Conservation (phyloP, 2,888 invertebrate genomes). For the Cyaniris semiargus region DNA sequence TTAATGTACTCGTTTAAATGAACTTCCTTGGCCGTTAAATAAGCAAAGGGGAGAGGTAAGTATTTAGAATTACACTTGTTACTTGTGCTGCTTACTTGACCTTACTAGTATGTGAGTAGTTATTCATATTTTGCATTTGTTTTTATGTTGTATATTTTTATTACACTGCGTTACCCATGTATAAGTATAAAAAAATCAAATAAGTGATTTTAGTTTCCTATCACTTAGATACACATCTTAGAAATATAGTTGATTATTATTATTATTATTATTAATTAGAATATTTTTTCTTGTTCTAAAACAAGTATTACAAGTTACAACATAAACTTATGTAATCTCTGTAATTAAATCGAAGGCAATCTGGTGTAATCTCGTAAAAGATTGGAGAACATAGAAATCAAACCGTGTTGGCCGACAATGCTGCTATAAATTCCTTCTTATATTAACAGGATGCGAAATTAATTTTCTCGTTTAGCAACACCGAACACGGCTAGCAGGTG, state of each 20-base stretch:
- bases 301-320: too few relatives aligned
- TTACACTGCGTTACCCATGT: too few relatives aligned
- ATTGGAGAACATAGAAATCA: not conserved
- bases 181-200: too few relatives aligned
- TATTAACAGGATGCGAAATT: constrained; percentile 37
- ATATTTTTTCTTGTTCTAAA: too few relatives aligned
- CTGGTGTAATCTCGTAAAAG: not conserved
- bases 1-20: constrained; percentile 8
- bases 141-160: not conserved
- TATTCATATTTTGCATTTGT: not conserved
- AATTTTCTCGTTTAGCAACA: constrained; percentile 39
- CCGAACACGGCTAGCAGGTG: constrained; percentile 37
- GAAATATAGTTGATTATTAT: too few relatives aligned
- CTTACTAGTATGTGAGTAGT: not conserved
- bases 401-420: not conserved
- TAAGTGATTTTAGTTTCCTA: too few relatives aligned
- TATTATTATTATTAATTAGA: too few relatives aligned
- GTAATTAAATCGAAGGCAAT: not conserved
- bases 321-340: not conserved
- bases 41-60: not conserved
- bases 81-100: not conserved
- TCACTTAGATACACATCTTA: too few relatives aligned
- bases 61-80: not conserved
- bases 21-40: not conserved
- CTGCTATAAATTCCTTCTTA: constrained; percentile 18